Percentiles rank a stretch among this genome's conserved stretches.
Conservation (phyloP, 2,797 vertebrate genomes). For the Eospalax fontanierii region DNA sequence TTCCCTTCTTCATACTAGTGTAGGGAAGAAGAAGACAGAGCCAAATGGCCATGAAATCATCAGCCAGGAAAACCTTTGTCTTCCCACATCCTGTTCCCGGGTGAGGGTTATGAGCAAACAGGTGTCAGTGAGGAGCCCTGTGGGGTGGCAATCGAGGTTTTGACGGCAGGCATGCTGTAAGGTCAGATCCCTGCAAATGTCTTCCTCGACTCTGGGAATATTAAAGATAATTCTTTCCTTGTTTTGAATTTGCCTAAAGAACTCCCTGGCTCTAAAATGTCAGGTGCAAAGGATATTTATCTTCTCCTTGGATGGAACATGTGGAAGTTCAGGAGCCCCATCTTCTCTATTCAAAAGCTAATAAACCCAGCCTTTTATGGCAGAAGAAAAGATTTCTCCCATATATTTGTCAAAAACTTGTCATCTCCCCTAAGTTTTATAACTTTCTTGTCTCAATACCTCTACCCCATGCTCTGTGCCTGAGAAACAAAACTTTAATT, state of each 20-base stretch:
- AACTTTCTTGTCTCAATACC: neutral
- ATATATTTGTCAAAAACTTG: neutral
- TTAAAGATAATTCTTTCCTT: neutral
- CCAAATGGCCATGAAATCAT: neutral
- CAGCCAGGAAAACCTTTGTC: neutral
- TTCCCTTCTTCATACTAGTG: slow-evolving; percentile 96
- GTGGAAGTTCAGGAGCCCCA: neutral
- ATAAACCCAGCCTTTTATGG: neutral
- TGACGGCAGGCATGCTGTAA: neutral
- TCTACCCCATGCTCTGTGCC: neutral
- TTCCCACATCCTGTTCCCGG: neutral
- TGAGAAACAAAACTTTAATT: neutral
- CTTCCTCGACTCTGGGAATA: slow-evolving; percentile 10
- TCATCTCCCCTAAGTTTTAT: neutral
- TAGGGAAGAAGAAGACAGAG: slow-evolving; percentile 50
- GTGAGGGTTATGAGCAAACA: neutral
- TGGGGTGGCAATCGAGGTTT: neutral
- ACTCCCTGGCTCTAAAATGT: neutral
- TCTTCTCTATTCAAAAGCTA: neutral
- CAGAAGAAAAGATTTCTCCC: neutral
- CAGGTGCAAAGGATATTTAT: neutral
- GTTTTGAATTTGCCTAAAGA: neutral
- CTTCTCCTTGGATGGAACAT: neutral
- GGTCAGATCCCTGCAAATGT: neutral
- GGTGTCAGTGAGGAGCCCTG: too few species aligned